phyloP scores from a whole-genome alignment of 2,113 vertebrate genomes.

The Neogale vison region DNA sequence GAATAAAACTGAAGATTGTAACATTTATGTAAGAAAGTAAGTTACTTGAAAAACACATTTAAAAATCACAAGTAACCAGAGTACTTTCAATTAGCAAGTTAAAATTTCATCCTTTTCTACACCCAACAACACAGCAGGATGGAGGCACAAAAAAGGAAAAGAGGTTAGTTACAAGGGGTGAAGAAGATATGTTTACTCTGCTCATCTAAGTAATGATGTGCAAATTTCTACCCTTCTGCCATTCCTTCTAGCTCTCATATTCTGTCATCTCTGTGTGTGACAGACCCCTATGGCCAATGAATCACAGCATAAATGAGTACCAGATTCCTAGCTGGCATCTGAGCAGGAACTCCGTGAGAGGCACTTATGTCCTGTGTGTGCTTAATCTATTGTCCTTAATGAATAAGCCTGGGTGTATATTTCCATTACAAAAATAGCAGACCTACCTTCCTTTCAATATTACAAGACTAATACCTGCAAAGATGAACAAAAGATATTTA shows the following conservation, averaged over 20 bases:
- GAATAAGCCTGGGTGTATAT: background rate
- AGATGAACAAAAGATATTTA: conserved; percentile 18
- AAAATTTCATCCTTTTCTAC: background rate
- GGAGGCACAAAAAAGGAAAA: background rate
- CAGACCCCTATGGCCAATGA: background rate
- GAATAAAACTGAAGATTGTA: background rate
- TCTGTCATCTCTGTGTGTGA: background rate
- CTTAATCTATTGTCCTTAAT: conserved; percentile 47
- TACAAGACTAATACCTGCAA: background rate
- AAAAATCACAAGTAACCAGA: background rate
- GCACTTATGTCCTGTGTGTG: background rate
- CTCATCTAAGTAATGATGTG: background rate
- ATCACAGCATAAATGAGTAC: background rate
- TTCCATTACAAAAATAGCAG: conserved; percentile 52
- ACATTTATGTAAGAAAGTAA: background rate
- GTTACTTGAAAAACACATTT: background rate
- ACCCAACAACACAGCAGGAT: background rate
- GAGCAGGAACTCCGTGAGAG: background rate
- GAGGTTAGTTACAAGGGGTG: background rate
- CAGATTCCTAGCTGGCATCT: background rate
- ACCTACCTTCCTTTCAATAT: background rate
- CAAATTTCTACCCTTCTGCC: background rate
- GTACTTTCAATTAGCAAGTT: conserved; percentile 10
- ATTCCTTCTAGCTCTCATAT: background rate
- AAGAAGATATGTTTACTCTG: background rate